These are phyloP conservation scores for Mustela nigripes DNA, from an alignment of 2,113 vertebrate species.

Conservation along the genomic window DNA sequence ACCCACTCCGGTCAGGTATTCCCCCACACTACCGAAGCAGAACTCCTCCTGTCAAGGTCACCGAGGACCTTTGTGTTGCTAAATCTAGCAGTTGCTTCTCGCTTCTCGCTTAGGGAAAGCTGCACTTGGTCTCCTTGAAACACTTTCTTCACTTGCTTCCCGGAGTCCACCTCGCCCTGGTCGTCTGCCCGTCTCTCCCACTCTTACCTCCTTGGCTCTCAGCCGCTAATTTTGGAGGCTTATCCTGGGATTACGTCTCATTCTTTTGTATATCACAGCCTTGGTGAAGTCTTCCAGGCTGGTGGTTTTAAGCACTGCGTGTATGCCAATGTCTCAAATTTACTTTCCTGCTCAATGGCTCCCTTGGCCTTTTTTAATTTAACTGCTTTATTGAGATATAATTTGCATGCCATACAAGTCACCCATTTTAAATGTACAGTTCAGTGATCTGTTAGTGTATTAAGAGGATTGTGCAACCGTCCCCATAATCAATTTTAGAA, in stretches of 20 bases:
- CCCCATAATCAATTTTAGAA: neutral
- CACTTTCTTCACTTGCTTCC: neutral
- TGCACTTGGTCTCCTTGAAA: neutral
- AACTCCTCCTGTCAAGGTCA: neutral
- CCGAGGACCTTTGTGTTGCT: neutral
- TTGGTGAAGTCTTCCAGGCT: neutral
- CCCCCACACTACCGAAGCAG: neutral
- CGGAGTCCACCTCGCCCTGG: neutral
- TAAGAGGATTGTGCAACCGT: neutral
- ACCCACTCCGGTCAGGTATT: neutral
- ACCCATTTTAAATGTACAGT: neutral
- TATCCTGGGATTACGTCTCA: neutral
- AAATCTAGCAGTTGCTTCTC: neutral
- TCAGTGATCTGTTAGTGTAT: neutral
- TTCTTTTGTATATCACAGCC: neutral
- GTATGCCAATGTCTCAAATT: neutral
- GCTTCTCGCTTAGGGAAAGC: neutral
- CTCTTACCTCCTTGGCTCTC: neutral
- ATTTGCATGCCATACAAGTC: neutral
- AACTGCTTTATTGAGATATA: conserved; percentile 17
- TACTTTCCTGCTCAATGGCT: neutral
- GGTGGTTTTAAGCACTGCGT: neutral
- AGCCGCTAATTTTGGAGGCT: neutral
- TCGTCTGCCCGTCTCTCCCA: neutral
- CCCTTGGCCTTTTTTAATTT: neutral